Conservation (phyloP, 1,140 invertebrate species). For the Conus ventricosus region DNA sequence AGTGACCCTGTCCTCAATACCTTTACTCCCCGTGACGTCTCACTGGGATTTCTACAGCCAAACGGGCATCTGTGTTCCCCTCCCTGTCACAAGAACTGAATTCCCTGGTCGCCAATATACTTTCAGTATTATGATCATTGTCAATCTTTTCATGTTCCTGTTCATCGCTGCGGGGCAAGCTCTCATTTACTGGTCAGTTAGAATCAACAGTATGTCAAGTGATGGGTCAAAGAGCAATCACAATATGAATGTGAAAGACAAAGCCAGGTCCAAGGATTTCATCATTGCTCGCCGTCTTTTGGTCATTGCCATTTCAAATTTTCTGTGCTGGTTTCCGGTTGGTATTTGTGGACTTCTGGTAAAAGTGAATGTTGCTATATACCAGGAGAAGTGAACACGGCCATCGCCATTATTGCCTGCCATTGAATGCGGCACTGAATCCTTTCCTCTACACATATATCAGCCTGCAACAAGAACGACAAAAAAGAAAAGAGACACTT, state of each 20-base stretch:
- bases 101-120: neutral
- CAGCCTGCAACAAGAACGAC: no score
- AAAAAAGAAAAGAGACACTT: no score
- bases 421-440: no score
- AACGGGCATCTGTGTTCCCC: neutral
- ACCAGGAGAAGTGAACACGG: no score
- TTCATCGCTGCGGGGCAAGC: conserved; percentile 43
- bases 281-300: neutral
- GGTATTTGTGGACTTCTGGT: no score
- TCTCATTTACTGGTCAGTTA: conserved; percentile 38
- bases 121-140: conserved; percentile 41
- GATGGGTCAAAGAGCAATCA: neutral
- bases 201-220: neutral
- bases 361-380: no score
- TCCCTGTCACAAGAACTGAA: neutral
- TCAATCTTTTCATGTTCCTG: conserved; percentile 32
- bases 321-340: no score
- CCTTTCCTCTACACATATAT: no score
- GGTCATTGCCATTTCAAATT: no score
- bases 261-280: neutral
- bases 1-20: neutral
- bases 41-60: conserved; percentile 22
- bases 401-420: no score
- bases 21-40: neutral
- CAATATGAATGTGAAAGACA: neutral